Evolutionary conservation across 2,888 invertebrate species (phyloP), one percentile per base, ranked within the genome.

Genomic region (Drymonia ruficornis): DNA sequence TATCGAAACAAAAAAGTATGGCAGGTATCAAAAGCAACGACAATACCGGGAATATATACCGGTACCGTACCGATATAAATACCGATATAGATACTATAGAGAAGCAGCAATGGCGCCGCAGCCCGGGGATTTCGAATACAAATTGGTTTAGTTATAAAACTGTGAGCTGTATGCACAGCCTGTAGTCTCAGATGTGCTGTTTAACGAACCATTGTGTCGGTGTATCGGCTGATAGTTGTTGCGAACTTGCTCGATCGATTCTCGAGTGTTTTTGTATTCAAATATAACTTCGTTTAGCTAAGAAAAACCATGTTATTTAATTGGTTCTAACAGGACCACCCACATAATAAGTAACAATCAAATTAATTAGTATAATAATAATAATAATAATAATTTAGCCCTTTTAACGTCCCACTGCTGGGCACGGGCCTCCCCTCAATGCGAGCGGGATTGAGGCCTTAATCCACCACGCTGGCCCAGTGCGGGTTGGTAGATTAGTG

Each of bases 131-230:
- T 81, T 80, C 67, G 84, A 80, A 86, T 85, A 86, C 86, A 87
- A 88, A 89, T 87, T 79, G 87, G 75, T 84, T 86, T 84, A 84
- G 89, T 88, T 88, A 83, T 81, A 86, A 87, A 88, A 88, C 84
- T 82, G 75, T 74, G 69, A 75, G 66, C 73, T 78, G 77, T 68
- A 78, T 81, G 74, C 78, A 76, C 75, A 76, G 76, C 78, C 70
- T 75, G 75, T 69, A 71, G 70, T 80, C 78, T 74, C 80, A 57
- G 46, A 65, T 66, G 77, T 55, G 67, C 70, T 64, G 66, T 78
- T 76, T 63, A 67, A 60, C 59, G 56, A 63, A 66, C 61, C 47
- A 34, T 34, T 65, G 56, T 59, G 58, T 52, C 55, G 52, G 65
- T 73, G 67, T 68, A 70, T 74, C 67, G 64, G 63, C 59, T 59